Conservation (phyloP, 2,797 vertebrate species). For the Sparidentex hasta region DNA sequence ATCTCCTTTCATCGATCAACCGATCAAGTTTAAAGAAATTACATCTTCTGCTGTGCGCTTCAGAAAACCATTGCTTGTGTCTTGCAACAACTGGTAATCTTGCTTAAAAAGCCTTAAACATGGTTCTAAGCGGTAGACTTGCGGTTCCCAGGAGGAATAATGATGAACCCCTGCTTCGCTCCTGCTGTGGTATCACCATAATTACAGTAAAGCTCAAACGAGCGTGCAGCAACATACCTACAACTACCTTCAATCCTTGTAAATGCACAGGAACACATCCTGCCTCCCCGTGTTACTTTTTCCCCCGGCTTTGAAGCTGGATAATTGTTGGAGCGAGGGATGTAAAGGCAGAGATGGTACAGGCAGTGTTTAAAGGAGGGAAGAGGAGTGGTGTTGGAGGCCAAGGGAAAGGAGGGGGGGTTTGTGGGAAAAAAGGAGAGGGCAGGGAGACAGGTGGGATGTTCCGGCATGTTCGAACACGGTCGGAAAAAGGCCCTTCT, state of each 20-base stretch:
- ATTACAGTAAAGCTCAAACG: conserved; percentile 68
- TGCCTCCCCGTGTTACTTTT: conserved; percentile 25
- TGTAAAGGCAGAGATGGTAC: conserved; percentile 27
- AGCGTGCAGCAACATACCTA: conserved; percentile 27
- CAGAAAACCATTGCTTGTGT: conserved; percentile 52
- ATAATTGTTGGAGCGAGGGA: conserved; percentile 55
- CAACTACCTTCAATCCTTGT: conserved; percentile 16
- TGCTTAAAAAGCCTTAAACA: conserved; percentile 64
- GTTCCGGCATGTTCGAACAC: conserved; percentile 73
- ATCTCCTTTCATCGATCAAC: background rate
- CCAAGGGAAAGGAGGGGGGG: conserved; percentile 18
- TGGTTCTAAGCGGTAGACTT: conserved; percentile 19
- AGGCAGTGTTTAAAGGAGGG: conserved; percentile 33
- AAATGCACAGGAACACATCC: conserved; percentile 60
- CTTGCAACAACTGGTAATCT: conserved; percentile 62
- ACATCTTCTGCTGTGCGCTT: conserved; percentile 38
- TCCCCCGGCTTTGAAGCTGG: conserved; percentile 43
- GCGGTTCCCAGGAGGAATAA: conserved; percentile 60
- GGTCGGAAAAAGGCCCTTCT: conserved; percentile 60
- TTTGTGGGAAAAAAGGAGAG: conserved; percentile 31
- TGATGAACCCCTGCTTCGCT: conserved; percentile 56
- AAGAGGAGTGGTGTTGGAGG: conserved; percentile 10
- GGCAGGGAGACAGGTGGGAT: conserved; percentile 62
- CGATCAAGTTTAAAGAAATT: background rate
- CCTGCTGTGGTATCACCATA: conserved; percentile 66